Base-by-base conservation (phyloP, 2,113 vertebrate genomes). In the Chaenogobius annularis region DNA sequence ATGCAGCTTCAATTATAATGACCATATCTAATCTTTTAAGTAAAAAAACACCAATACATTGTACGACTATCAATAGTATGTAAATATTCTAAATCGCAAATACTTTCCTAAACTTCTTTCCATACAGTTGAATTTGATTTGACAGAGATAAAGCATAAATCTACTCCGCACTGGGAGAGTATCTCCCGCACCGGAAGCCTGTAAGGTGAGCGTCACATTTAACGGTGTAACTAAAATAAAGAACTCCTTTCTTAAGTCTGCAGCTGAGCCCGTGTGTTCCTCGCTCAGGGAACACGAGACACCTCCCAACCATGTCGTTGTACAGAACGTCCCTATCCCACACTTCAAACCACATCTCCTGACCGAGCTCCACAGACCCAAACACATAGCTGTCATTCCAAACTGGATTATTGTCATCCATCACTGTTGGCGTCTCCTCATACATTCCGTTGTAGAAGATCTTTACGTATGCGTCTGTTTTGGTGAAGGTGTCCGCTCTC, bases 281-380 rank as follows among this genome's bases (percentile, higher is more conserved):
- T 73, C 75, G 63, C 83, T 93, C 90, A 0, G 92, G 93, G 17
- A 84, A 84, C 46, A 92, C 23, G 0, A 89, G 1, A 17, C 93
- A 94, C 66, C 13, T 83, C 10, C 93, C 93, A 0, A 84, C 81
- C 1, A 86, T 23, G 59, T 94, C 93, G 47, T 93, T 87, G 35
- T 88, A 93, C 17, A 88, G 4, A 20, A 94, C 87, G 4, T 94
- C 94, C 55, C 80, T 85, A 20, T 94, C 94, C 93, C 94, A 94
- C 15, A 94, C 92, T 81, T 94, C 93, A 40, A 94, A 83, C 63
- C 82, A 85, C 74, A 94, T 63, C 50, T 82, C 81, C n/a, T 90
- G 88, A 44, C 88, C 93, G 47, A 93, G 62, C 19, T 92, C 89
- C 62, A 94, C 91, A 0, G 90, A 90, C 17, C 92, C 92, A 48